Percentiles rank a stretch among this genome's conserved stretches.
Conservation (phyloP, 2,888 invertebrate genomes). For the Eupithecia inturbata region DNA sequence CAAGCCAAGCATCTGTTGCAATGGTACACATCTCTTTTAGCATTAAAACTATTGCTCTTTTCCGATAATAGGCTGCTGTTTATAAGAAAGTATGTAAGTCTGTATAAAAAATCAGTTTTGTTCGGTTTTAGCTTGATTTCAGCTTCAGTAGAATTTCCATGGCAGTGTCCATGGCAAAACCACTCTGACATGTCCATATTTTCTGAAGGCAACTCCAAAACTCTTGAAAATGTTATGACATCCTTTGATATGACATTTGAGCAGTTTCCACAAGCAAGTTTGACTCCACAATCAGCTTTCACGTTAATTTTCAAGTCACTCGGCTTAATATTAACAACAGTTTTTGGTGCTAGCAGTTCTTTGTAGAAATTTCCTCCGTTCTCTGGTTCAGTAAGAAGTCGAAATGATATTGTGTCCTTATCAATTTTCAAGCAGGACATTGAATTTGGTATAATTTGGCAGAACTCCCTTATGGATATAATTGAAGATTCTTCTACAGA, state of each 20-base stretch:
- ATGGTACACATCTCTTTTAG: constrained; percentile 74
- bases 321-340: constrained; percentile 45
- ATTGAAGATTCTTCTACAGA: constrained; percentile 60
- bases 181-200: constrained; percentile 86
- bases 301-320: constrained; percentile 65
- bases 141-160: constrained; percentile 50
- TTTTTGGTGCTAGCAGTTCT: constrained; percentile 61
- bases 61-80: constrained; percentile 70
- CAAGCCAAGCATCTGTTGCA: constrained; percentile 85
- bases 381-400: constrained; percentile 76
- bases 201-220: constrained; percentile 85
- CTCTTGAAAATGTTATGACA: constrained; percentile 79
- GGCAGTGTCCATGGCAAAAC: constrained; percentile 85
- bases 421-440: constrained; percentile 80
- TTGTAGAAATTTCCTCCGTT: constrained; percentile 77
- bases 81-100: constrained; percentile 82
- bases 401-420: constrained; percentile 75
- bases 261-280: constrained; percentile 73
- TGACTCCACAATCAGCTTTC: constrained; percentile 57
- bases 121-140: constrained; percentile 73
- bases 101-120: constrained; percentile 83
- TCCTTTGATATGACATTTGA: constrained; percentile 76
- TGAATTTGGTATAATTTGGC: constrained; percentile 78
- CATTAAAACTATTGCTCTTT: constrained; percentile 75
- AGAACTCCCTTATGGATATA: constrained; percentile 72